Evolutionary conservation across 2,888 invertebrate genomes (phyloP).

Genomic region (Ligdia adustata): DNA sequence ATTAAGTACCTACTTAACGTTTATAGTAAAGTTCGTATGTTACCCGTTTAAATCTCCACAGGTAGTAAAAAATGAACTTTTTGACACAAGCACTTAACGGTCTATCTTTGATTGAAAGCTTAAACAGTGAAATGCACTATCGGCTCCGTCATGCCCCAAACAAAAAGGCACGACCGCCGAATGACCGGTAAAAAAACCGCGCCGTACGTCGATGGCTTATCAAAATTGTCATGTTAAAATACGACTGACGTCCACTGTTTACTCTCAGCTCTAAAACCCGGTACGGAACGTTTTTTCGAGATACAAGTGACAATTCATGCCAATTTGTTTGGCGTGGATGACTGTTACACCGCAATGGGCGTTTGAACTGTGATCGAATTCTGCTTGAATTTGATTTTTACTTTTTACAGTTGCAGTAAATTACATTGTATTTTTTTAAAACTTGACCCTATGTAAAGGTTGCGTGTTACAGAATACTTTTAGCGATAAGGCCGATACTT

Average conservation of each 20-base stretch:
- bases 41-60: not conserved
- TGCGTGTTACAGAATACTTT: no score
- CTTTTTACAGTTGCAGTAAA: no score
- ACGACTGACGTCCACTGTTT: constrained; percentile 60
- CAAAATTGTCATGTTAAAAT: constrained; percentile 55
- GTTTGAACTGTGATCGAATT: not conserved
- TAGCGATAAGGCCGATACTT: no score
- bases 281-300: constrained; percentile 43
- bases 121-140: constrained; percentile 28
- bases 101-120: constrained; percentile 21
- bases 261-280: constrained; percentile 51
- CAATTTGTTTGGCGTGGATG: constrained; percentile 46
- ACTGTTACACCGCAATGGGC: constrained; percentile 43
- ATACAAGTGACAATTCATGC: constrained; percentile 64
- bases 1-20: no score
- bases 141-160: constrained; percentile 7
- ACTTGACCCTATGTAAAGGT: no score
- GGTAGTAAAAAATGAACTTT: not conserved
- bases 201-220: constrained; percentile 30
- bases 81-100: not conserved
- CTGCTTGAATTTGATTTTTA: no score
- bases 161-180: constrained; percentile 25
- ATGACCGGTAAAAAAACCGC: constrained; percentile 28
- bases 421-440: no score
- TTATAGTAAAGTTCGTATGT: no score